Evolutionary conservation across 2,888 invertebrate genomes (phyloP), one percentile per base, ranked within the genome.

Genomic region (Amorpha juglandis): DNA sequence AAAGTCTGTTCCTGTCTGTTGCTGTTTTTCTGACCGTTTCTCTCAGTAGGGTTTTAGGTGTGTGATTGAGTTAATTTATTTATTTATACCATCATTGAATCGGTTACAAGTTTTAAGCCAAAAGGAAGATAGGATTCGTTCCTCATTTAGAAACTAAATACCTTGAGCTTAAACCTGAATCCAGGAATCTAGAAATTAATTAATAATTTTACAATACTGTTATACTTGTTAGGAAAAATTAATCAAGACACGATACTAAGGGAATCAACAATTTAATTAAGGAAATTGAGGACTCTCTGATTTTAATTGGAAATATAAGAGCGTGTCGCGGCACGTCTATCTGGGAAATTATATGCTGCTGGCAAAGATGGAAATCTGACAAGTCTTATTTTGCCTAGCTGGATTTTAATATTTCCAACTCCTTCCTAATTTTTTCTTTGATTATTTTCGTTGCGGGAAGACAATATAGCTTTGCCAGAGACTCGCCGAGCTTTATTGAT

Each of bases 251-350:
- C 11, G n/a, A 14, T 53, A 12, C 14, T 16, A 33, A 12, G 27
- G 16, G 38, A 19, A 42, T 38, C 9, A 58, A 38, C 42, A 42
- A 58, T 42, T 58, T 42, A 14, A 58, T 42, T 42, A 58, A 38
- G 58, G 9, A 58, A 58, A 38, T 3, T 12, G 42, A 38, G 8
- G 19, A 11, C 42, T 12, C 16, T 38, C 11, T 19, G 58, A 58
- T 42, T 58, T 58, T 42, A 58, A 42, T 58, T 55, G 38, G 38
- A 38, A 58, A 42, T 12, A 12, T 58, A 42, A 12, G 42, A 42
- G 42, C 38, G 12, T 33, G 33, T 42, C 58, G 42, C 58, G 19
- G 6, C 16, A 1, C 6, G 16, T 38, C 19, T 58, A 6, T 42
- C 19, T 58, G 19, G 12, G 27, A 52, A 53, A 53, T n/a, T 19